Evolutionary conservation across 37 sponge, comb jelly and placozoan species (phyloP).

Genomic region (Ianthella basta): DNA sequence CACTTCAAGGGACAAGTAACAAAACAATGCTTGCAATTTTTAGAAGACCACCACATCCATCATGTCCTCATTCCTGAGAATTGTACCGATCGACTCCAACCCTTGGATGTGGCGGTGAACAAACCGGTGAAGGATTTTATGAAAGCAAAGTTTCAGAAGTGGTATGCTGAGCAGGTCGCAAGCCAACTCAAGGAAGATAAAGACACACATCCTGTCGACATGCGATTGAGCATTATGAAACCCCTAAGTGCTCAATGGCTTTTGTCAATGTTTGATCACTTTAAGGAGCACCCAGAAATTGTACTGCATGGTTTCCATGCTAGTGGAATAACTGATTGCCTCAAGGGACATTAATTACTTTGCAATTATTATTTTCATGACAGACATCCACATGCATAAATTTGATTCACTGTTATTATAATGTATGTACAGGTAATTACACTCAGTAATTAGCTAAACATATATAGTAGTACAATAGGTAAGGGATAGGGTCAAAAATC

Average conservation of each 20-base stretch:
- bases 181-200: conserved; percentile 34
- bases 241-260: conserved; percentile 33
- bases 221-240: conserved; percentile 39
- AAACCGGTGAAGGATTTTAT: conserved; percentile 59
- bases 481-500: too few relatives aligned
- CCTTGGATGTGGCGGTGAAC: conserved; percentile 66
- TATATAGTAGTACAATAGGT: too few relatives aligned
- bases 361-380: neutral
- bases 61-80: conserved; percentile 49
- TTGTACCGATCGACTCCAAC: conserved; percentile 57
- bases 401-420: neutral
- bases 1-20: conserved; percentile 32
- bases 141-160: conserved; percentile 42
- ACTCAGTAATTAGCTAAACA: neutral
- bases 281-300: conserved; percentile 13
- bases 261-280: conserved; percentile 32
- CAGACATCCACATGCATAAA: neutral
- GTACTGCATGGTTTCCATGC: conserved; percentile 37
- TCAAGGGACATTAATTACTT: neutral
- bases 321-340: conserved; percentile 27
- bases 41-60: conserved; percentile 59
- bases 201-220: conserved; percentile 8
- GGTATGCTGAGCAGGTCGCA: conserved; percentile 51
- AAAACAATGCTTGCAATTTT: neutral
- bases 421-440: neutral